phyloP scores from a whole-genome alignment of 2,113 vertebrate species.

The Spilogale gracilis region DNA sequence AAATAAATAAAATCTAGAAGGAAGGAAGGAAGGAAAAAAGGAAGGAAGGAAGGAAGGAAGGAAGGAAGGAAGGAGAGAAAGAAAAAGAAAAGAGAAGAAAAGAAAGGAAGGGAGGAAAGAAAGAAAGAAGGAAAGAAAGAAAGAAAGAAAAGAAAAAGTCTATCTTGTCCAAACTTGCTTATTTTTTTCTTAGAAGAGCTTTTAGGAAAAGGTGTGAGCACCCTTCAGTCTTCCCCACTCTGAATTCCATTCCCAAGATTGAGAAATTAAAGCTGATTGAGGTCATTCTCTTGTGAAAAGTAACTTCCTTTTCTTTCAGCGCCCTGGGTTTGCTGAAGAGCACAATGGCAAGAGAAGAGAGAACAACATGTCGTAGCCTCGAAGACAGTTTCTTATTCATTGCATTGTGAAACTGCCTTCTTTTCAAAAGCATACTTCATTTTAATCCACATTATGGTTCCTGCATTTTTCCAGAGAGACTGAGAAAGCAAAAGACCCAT shows the following conservation, averaged over 20 bases:
- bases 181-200: neutral
- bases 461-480: slow-evolving; percentile 41
- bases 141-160: neutral
- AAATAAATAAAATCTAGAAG: too few relatives aligned
- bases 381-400: neutral
- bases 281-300: neutral
- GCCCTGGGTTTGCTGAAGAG: neutral
- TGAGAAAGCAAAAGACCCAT: slow-evolving; percentile 35
- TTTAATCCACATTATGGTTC: neutral
- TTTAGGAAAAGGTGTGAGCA: neutral
- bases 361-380: neutral
- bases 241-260: neutral
- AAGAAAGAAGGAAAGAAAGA: neutral
- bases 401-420: neutral
- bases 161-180: neutral
- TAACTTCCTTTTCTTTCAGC: neutral
- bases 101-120: too few relatives aligned
- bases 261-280: neutral
- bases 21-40: too few relatives aligned
- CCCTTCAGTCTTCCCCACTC: neutral
- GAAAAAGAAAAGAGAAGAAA: too few relatives aligned
- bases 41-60: neutral
- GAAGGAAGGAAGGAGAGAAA: neutral
- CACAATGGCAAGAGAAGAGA: neutral
- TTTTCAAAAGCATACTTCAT: neutral